These are phyloP conservation scores for Trematocara unimaculatum DNA, from an alignment of 2,113 vertebrate genomes.

Conservation along the genomic window DNA sequence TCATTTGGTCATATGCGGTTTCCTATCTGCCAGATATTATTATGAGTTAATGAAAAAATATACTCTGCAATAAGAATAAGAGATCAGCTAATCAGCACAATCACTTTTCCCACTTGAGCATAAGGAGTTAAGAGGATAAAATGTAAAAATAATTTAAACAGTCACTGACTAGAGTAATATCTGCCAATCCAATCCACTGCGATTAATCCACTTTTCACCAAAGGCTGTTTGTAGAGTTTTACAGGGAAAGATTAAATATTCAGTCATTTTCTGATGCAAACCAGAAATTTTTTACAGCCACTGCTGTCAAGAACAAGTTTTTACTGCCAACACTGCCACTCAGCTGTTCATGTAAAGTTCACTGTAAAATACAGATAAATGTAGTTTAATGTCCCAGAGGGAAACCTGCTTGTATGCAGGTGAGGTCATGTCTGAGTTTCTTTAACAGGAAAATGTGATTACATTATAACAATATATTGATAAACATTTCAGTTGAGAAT, in stretches of 20 bases:
- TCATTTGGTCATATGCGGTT: neutral
- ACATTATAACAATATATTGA: neutral
- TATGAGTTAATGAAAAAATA: neutral
- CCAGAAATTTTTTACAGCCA: neutral
- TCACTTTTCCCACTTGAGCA: neutral
- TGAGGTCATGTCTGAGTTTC: neutral
- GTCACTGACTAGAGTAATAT: neutral
- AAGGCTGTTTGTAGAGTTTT: neutral
- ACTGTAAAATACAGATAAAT: neutral
- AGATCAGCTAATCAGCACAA: neutral
- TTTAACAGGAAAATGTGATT: neutral
- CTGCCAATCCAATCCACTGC: neutral
- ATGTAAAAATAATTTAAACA: neutral
- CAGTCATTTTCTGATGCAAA: neutral
- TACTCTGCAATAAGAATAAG: neutral
- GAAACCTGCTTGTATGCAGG: neutral
- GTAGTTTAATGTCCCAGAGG: neutral
- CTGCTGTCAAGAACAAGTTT: neutral
- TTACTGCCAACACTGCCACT: neutral
- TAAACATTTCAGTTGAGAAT: neutral
- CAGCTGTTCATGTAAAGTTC: neutral
- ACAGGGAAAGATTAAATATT: neutral
- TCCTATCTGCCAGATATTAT: neutral
- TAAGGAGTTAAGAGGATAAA: neutral
- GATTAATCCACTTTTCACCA: neutral